Conservation (phyloP, 1,140 invertebrate genomes). For the Hyles vespertilio region DNA sequence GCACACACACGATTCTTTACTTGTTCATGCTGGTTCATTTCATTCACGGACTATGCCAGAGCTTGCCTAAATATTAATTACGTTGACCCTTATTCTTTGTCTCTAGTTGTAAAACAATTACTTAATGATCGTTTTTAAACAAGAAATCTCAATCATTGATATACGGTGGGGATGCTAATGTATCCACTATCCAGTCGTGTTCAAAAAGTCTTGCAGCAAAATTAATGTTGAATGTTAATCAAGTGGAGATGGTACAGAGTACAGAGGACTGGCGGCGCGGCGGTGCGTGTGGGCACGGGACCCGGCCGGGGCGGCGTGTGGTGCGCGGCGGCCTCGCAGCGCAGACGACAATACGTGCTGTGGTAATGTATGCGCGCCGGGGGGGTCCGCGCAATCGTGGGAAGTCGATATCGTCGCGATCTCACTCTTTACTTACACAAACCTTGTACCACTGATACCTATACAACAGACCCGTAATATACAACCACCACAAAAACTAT, state of each 20-base stretch:
- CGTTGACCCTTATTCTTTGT: not conserved
- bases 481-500: no score
- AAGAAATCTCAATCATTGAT: no score
- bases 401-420: slow-evolving; percentile 45
- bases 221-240: no score
- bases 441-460: slow-evolving; percentile 1
- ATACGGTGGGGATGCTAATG: no score
- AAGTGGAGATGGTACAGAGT: no score
- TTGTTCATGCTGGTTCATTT: not conserved
- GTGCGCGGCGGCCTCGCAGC: slow-evolving; percentile 5
- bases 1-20: not conserved
- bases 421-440: slow-evolving; percentile 33
- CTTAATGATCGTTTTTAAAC: not conserved
- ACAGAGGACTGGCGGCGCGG: not conserved
- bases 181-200: no score
- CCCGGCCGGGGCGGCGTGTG: slow-evolving; percentile 31
- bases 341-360: slow-evolving; percentile 40
- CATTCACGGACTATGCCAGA: not conserved
- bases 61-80: not conserved
- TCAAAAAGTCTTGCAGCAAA: no score
- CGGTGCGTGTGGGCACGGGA: slow-evolving; percentile 42
- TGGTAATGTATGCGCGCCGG: slow-evolving; percentile 63
- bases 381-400: slow-evolving; percentile 60
- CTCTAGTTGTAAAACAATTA: not conserved
- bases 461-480: not conserved